Percentiles rank a stretch among this genome's conserved stretches.
Conservation (phyloP, 2,113 vertebrate species). For the Neoarius graeffei region DNA sequence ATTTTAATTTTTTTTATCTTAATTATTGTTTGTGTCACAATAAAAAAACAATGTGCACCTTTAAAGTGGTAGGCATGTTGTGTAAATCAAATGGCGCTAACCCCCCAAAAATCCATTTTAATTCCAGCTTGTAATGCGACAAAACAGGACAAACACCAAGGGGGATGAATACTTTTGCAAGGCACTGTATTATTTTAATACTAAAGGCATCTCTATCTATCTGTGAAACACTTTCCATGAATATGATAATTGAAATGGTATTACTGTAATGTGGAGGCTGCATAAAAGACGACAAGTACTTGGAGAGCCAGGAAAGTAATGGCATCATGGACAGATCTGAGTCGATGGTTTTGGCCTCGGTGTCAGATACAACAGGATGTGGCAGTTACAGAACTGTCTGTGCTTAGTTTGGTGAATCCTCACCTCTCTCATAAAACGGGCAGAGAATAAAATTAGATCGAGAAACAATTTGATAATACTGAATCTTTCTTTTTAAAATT, state of each 20-base stretch:
- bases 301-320: neutral
- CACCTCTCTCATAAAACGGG: slow-evolving; percentile 5
- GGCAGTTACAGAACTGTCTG: slow-evolving; percentile 14
- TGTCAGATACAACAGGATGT: neutral
- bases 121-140: too few species aligned
- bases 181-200: slow-evolving; percentile 33
- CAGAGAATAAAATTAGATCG: neutral
- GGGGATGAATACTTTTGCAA: too few species aligned
- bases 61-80: too few species aligned
- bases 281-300: neutral
- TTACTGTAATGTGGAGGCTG: slow-evolving; percentile 10
- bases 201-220: slow-evolving; percentile 27
- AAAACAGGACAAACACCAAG: too few species aligned
- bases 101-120: too few species aligned
- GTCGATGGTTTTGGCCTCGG: neutral
- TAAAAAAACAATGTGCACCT: too few species aligned
- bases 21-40: too few species aligned
- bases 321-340: slow-evolving; percentile 15
- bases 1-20: too few species aligned
- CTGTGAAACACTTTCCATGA: neutral
- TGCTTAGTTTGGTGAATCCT: neutral
- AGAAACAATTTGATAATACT: neutral
- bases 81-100: too few species aligned
- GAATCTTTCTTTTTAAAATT: neutral
- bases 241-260: neutral